phyloP scores from a whole-genome alignment of 2,797 vertebrate species.

The Gila robusta region DNA sequence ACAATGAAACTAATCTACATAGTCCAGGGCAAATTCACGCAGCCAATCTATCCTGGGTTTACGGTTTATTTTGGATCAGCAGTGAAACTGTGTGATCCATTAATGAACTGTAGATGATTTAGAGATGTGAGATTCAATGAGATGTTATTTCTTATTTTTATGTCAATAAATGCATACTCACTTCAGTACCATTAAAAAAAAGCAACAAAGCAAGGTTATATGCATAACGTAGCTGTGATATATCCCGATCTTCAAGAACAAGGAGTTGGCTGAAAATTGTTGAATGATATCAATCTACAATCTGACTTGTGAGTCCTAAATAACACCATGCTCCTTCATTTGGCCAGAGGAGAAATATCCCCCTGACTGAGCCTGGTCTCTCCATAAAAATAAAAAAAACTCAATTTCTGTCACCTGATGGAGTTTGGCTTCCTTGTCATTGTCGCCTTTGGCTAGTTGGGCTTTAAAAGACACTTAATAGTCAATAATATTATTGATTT shows the following conservation, averaged over 20 bases:
- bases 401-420: too few relatives aligned
- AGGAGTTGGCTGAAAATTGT: neutral
- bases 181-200: neutral
- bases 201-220: neutral
- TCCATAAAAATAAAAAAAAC: too few relatives aligned
- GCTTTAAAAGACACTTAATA: too few relatives aligned
- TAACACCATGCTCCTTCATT: neutral
- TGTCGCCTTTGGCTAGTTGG: too few relatives aligned
- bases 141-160: neutral
- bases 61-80: constrained; percentile 50
- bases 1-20: constrained; percentile 50
- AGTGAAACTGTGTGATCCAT: constrained; percentile 45
- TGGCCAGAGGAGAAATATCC: neutral
- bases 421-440: too few relatives aligned
- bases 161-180: neutral
- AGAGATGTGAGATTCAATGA: neutral
- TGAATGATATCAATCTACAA: neutral
- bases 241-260: neutral
- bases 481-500: too few relatives aligned
- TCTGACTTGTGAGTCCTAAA: neutral
- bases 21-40: constrained; percentile 45
- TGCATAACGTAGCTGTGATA: neutral
- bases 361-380: neutral
- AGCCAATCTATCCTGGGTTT: constrained; percentile 52
- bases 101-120: neutral